phyloP scores from a whole-genome alignment of 2,888 invertebrate genomes.

The Lepidocyrtinus sp. region DNA sequence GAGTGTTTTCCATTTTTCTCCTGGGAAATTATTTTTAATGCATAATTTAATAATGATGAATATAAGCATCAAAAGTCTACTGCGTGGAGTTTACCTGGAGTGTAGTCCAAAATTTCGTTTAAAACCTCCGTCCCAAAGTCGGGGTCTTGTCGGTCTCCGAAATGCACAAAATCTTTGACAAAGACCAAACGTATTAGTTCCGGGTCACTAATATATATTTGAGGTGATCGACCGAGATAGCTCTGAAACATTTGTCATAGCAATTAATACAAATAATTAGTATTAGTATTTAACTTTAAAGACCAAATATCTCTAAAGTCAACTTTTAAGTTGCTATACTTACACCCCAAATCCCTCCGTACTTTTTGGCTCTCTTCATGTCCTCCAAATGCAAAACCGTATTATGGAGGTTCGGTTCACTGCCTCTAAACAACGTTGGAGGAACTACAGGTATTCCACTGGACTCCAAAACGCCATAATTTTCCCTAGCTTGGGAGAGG shows the following conservation, averaged over 20 bases:
- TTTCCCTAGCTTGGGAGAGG: slow-evolving; percentile 64
- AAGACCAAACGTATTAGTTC: slow-evolving; percentile 65
- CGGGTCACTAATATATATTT: slow-evolving; percentile 66
- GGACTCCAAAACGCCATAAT: slow-evolving; percentile 67
- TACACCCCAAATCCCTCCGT: slow-evolving; percentile 69
- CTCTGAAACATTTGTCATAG: slow-evolving; percentile 62
- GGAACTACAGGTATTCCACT: slow-evolving; percentile 66
- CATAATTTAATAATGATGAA: not conserved
- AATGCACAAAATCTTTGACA: slow-evolving; percentile 65
- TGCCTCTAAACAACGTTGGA: slow-evolving; percentile 61
- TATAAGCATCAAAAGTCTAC: not conserved
- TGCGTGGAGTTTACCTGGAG: slow-evolving; percentile 49
- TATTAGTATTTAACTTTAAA: too few species aligned
- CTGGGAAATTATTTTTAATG: slow-evolving; percentile 29
- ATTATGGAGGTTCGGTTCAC: slow-evolving; percentile 65
- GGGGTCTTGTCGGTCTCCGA: slow-evolving; percentile 54
- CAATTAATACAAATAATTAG: slow-evolving; percentile 17
- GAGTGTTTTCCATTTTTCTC: slow-evolving; percentile 68
- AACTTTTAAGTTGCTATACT: slow-evolving; percentile 1
- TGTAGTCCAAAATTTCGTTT: slow-evolving; percentile 68
- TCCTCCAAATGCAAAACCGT: slow-evolving; percentile 66
- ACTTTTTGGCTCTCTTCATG: slow-evolving; percentile 64
- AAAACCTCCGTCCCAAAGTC: slow-evolving; percentile 60
- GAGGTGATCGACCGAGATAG: slow-evolving; percentile 65
- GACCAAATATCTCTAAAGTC: not conserved